Conservation (phyloP, 2,888 invertebrate genomes). For the Pyrocoelia pectoralis region DNA sequence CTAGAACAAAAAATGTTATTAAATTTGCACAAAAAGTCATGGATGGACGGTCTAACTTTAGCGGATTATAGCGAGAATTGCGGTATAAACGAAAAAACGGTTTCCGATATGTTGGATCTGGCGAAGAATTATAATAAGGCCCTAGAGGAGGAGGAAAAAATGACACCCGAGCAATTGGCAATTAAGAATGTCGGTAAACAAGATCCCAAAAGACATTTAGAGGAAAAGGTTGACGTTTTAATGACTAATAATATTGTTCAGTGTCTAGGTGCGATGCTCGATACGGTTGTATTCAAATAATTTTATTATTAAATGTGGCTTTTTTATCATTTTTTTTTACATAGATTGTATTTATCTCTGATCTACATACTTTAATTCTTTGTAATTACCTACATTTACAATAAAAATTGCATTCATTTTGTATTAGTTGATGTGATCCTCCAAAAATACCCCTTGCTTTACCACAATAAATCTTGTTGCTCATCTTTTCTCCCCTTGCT, state of each 20-base stretch:
- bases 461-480: no score
- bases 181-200: conserved; percentile 99
- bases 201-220: conserved; percentile 98
- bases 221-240: conserved; percentile 96
- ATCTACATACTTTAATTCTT: background rate
- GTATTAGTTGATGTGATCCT: no score
- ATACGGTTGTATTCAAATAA: conserved; percentile 90
- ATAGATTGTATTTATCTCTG: conserved; percentile 7
- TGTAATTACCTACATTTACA: background rate
- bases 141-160: conserved; percentile 98
- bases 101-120: conserved; percentile 95
- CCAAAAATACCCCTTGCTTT: no score
- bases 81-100: conserved; percentile 90
- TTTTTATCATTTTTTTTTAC: conserved; percentile 17
- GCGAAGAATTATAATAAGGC: conserved; percentile 94
- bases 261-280: conserved; percentile 96
- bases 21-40: conserved; percentile 98
- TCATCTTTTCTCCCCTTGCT: no score
- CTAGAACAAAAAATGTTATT: conserved; percentile 99
- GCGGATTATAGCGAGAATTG: conserved; percentile 94
- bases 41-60: conserved; percentile 95
- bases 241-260: conserved; percentile 99
- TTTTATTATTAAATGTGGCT: conserved; percentile 26
- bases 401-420: conserved; percentile 4
- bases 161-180: conserved; percentile 98